phyloP scores from a whole-genome alignment of 2,113 vertebrate species.

The Anthoscopus minutus region DNA sequence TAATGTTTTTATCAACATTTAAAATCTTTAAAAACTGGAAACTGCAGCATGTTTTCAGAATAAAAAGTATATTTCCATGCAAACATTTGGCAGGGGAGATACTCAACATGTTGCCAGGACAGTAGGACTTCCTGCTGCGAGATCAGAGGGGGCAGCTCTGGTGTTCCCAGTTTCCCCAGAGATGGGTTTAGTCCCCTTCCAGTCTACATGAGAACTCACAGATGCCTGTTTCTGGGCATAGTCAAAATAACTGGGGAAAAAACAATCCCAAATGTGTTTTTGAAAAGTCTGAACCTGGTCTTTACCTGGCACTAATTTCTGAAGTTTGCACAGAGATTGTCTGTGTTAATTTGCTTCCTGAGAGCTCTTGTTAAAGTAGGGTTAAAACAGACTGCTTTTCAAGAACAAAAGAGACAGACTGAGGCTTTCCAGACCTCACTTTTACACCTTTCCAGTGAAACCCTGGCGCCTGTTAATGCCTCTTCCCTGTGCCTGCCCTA shows the following conservation, averaged over 20 bases:
- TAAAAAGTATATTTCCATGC: neutral
- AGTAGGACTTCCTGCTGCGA: rapidly evolving
- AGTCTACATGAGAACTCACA: rapidly evolving
- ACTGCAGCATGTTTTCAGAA: neutral
- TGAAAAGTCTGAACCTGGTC: neutral
- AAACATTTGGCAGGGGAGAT: neutral
- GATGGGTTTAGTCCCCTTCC: neutral
- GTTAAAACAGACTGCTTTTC: neutral
- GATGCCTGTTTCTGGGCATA: neutral
- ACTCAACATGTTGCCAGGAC: neutral
- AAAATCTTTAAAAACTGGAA: neutral
- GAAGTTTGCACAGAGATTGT: too few relatives aligned
- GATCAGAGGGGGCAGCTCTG: neutral
- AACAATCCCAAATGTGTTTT: neutral
- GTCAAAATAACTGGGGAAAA: neutral
- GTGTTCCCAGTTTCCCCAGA: neutral
- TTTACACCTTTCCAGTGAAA: neutral
- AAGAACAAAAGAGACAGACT: neutral
- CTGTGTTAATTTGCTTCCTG: neutral
- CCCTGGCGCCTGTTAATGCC: neutral
- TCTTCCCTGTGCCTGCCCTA: neutral
- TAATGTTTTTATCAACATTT: neutral
- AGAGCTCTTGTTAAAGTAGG: neutral
- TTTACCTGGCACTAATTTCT: neutral
- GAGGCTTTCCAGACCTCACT: neutral